Conservation (phyloP, 1,140 invertebrate genomes). For the Pollicipes pollicipes region DNA sequence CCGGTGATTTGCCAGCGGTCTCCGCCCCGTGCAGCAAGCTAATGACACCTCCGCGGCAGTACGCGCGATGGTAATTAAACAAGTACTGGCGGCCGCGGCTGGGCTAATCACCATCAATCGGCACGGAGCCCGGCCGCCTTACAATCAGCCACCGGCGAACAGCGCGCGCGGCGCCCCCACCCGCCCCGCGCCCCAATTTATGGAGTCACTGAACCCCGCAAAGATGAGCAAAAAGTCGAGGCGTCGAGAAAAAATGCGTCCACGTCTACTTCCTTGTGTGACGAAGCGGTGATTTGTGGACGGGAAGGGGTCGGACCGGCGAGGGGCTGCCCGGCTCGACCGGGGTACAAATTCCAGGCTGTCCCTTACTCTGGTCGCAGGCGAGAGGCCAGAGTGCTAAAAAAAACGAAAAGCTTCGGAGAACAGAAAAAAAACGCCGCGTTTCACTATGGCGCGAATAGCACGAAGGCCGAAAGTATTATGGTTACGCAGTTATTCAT, state of each 20-base stretch:
- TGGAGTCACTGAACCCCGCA: neutral
- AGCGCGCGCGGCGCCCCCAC: neutral
- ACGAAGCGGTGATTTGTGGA: conserved; percentile 1
- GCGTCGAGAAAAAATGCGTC: neutral
- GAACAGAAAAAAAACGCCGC: neutral
- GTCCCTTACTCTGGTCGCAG: neutral
- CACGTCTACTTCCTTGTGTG: neutral
- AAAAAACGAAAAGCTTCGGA: neutral
- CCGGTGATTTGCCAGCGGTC: neutral
- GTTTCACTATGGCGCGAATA: neutral
- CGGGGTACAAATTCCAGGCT: neutral
- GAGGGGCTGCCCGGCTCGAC: neutral
- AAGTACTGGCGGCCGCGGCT: neutral
- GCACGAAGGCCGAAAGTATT: neutral
- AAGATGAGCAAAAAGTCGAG: neutral
- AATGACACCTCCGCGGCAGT: neutral
- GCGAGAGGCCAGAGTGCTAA: neutral
- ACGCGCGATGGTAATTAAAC: neutral
- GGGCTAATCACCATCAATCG: neutral
- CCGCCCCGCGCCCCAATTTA: neutral
- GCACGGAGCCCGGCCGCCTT: neutral
- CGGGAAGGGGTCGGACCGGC: no score
- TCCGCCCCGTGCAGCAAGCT: neutral
- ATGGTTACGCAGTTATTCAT: neutral
- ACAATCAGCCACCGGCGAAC: neutral